These are phyloP conservation scores for Caenorhabditis inopinata DNA, from an alignment of 1,140 invertebrate species.

Conservation along the genomic window DNA sequence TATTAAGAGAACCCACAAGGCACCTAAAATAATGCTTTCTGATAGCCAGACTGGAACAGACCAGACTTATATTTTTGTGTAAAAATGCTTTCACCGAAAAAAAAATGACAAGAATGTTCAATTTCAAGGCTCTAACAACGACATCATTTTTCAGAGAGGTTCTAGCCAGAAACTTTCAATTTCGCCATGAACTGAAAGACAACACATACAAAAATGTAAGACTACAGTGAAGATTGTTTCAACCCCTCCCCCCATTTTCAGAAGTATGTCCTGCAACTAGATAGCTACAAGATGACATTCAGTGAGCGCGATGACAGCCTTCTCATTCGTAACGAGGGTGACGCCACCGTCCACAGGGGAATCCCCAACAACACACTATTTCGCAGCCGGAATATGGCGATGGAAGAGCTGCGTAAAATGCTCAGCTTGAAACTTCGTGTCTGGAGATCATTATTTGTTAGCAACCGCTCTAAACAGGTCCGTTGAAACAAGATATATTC, in stretches of 20 bases:
- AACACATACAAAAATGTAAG: background rate
- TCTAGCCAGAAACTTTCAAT: background rate
- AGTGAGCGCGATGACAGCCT: background rate
- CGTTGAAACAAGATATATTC: no score
- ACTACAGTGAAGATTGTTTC: background rate
- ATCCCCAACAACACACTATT: background rate
- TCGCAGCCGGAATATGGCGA: background rate
- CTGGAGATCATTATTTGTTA: background rate
- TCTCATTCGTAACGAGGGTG: background rate
- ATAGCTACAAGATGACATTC: background rate
- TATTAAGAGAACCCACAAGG: no score
- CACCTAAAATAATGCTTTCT: no score
- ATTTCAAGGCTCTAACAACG: no score
- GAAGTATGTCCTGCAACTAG: background rate
- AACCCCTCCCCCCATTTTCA: background rate
- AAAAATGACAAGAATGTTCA: no score
- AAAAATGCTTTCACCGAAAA: no score
- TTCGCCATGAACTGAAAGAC: background rate
- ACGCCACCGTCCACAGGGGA: background rate
- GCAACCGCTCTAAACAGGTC: background rate
- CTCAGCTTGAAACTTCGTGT: background rate
- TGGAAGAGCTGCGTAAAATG: background rate
- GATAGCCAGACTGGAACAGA: no score
- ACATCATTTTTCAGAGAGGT: background rate
- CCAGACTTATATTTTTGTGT: no score